Evolutionary conservation across 2,113 vertebrate species (phyloP), one percentile per base, ranked within the genome.

Genomic region (Acanthisitta chloris): DNA sequence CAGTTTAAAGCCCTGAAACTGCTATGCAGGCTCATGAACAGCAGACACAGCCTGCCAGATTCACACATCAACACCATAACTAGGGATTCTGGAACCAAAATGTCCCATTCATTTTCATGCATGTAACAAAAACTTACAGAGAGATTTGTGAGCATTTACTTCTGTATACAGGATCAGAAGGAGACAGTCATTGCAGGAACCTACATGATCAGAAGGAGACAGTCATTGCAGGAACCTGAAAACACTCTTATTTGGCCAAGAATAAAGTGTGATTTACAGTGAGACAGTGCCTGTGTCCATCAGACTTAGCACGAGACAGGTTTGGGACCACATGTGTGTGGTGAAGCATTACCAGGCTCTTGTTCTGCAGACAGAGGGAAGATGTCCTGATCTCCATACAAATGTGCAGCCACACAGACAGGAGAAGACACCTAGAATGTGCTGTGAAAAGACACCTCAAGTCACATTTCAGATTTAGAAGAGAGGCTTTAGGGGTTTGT

Each of bases 291-390:
- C 64, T 9, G 1, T 59, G 57, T 89, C 64, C 88, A 67, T 42
- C 66, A 51, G 48, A 58, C 3, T 52, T 72, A 55, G 4, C 42
- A 40, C 43, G 54, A 64, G 29, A 10, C 42, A 48, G 58, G 20
- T 7, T 10, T 34, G 29, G 33, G 66, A 76, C 10, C 62, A 31
- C 13, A 31, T 3, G 0, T 1, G 1, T 54, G 16, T 9, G 52
- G 23, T 76, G 19, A 62, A 67, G 26, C 11, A 14, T 9, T 76
- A 45, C 24, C 80, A 73, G 51, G 23, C n/a, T 51, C 81, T 55
- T 59, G 9, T 58, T 80, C 55, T 72, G 49, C 34, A 72, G 76
- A 8, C 21, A 81, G 36, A 40, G n/a, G 16, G 14, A 81, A 34
- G 12, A 7, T 84, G 57, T 26, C 64, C 48, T 28, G 81, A 29